Percentiles rank a stretch among this genome's conserved stretches.
Evolutionary conservation across 2,113 vertebrate genomes (phyloP).

Genomic region (Sigmodon hispidus): DNA sequence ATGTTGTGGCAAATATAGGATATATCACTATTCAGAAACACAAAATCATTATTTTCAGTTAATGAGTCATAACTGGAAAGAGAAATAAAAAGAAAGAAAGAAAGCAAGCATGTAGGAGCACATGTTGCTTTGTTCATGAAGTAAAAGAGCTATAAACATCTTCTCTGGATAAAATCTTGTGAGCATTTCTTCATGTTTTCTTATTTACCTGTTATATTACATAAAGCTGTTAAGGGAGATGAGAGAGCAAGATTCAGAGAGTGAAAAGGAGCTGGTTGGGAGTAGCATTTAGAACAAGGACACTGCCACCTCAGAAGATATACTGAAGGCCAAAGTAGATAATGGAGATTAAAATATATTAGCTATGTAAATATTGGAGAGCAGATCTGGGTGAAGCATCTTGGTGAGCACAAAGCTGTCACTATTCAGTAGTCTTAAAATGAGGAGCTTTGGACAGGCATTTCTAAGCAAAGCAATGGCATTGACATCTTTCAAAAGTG

Average conservation of each 20-base stretch:
- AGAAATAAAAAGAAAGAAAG: background rate
- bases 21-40: background rate
- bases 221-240: background rate
- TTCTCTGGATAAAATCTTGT: background rate
- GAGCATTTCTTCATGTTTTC: background rate
- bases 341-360: too few relatives aligned
- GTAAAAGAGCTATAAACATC: background rate
- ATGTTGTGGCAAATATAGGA: background rate
- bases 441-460: background rate
- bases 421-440: background rate
- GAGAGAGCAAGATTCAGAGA: accelerated
- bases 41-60: background rate
- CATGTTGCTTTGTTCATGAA: background rate
- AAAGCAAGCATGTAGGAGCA: background rate
- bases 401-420: background rate
- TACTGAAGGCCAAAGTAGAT: background rate
- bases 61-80: background rate
- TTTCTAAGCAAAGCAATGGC: background rate
- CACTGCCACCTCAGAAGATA: background rate
- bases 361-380: background rate
- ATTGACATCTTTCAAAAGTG: background rate
- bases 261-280: accelerated
- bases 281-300: background rate
- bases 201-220: background rate
- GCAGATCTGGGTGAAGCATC: background rate